phyloP scores from a whole-genome alignment of 2,888 invertebrate genomes.

The Pheosia gnoma region DNA sequence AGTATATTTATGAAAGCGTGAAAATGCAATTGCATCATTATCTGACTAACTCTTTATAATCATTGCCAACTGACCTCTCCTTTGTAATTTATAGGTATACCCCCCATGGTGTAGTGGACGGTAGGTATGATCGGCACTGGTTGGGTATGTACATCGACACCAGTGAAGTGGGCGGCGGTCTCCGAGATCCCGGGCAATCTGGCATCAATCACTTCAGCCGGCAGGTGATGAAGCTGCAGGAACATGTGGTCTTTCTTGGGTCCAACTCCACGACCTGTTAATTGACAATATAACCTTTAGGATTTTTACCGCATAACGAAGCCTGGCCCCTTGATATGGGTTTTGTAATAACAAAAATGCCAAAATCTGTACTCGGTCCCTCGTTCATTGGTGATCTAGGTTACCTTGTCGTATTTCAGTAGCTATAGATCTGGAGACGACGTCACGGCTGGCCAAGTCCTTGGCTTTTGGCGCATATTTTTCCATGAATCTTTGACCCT shows the following conservation, averaged over 20 bases:
- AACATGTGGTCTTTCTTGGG: slow-evolving; percentile 97
- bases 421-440: slow-evolving; percentile 98
- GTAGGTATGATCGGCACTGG: slow-evolving; percentile 99
- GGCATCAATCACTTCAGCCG: slow-evolving; percentile 91
- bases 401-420: slow-evolving; percentile 93
- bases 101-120: slow-evolving; percentile 99
- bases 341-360: too few relatives aligned
- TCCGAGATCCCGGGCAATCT: slow-evolving; percentile 97
- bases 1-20: too few relatives aligned
- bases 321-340: too few relatives aligned
- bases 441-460: slow-evolving; percentile 98
- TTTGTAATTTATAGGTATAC: slow-evolving; percentile 97
- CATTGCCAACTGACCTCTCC: slow-evolving; percentile 86
- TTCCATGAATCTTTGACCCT: slow-evolving; percentile 99
- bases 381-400: neutral
- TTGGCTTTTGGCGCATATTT: slow-evolving; percentile 98
- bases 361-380: too few relatives aligned
- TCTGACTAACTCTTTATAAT: too few relatives aligned
- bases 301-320: too few relatives aligned
- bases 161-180: slow-evolving; percentile 98
- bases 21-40: too few relatives aligned
- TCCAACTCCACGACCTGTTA: slow-evolving; percentile 92
- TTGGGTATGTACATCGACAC: slow-evolving; percentile 97
- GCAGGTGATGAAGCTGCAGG: slow-evolving; percentile 97
- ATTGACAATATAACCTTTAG: too few relatives aligned